Base-by-base conservation (phyloP, 1,140 invertebrate species). In the Ostrea denselamellosa region DNA sequence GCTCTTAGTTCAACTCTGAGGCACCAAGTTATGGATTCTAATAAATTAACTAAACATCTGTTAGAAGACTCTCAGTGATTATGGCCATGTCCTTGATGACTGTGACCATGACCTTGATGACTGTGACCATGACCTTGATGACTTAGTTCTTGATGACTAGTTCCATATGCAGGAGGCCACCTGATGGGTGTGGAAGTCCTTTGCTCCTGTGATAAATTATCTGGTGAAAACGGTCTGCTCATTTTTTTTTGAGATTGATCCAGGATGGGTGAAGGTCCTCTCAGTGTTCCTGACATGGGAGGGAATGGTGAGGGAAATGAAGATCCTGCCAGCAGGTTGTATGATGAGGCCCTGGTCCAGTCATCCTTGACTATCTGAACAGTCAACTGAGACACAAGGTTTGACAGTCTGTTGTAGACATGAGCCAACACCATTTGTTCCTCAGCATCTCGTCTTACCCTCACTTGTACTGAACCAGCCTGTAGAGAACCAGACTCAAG, bases 371-470 rank as follows among this genome's bases (percentile, higher is more conserved):
- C 96, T 85, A 96, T 95, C 91, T 96, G 96, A 25, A 97, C 95
- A 1, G 95, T 96, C n/a, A 97, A 93, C 12, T 94, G 94, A 34
- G 95, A 94, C 9, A 96, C 96, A 53, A 97, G 92, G 83, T 94
- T 95, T 17, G 96, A 96, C 7, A 97, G 94, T 82, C 96, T 95
- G 89, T 96, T 95, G 88, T 96, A 95, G 34, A 97, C 95, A 91
- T 96, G 96, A 9, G 95, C 95, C 52, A 97, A 92, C 12, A 97
- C 96, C 87, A 96, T 91, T 92, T 96, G 96, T 93, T 97, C 96
- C 93, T 97, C 95, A 8, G 96, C 96, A 93, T 97, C 96, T 56
- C 96, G 93, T 85, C 96, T 92, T 4, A 97, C 95, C 53, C 96
- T 93, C 3, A 97, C 96, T 91, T 96, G 95, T 10, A 97, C 94